Conservation (phyloP, 2,888 invertebrate genomes). For the Brachyopa scutellaris region DNA sequence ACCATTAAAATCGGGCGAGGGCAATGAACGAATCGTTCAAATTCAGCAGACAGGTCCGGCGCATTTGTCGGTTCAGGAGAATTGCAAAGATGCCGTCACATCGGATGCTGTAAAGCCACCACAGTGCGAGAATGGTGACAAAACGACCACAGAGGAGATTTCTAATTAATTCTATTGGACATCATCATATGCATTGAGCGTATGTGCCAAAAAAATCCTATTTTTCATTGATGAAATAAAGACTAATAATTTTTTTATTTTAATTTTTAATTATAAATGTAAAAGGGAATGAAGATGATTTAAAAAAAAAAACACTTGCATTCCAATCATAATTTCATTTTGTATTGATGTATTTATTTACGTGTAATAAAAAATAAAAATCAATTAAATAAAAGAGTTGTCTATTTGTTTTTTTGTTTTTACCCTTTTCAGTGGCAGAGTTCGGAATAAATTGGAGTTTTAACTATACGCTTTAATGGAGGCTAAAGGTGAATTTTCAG, state of each 20-base stretch:
- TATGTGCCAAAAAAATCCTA: conserved; percentile 66
- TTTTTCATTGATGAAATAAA: conserved; percentile 66
- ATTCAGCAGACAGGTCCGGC: conserved; percentile 87
- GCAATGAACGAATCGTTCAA: conserved; percentile 84
- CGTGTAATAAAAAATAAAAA: conserved; percentile 27
- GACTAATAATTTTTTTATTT: conserved; percentile 48
- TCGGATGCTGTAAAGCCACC: conserved; percentile 62
- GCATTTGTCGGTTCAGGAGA: conserved; percentile 52
- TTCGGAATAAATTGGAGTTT: no score
- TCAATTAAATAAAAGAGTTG: no score
- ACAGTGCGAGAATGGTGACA: conserved; percentile 63
- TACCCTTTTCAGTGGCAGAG: background rate
- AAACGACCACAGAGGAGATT: conserved; percentile 62
- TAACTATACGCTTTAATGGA: no score
- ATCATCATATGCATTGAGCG: conserved; percentile 60
- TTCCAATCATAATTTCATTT: conserved; percentile 59
- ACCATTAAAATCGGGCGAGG: conserved; percentile 76
- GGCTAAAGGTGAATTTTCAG: no score
- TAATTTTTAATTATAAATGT: conserved; percentile 47
- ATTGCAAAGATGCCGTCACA: conserved; percentile 40
- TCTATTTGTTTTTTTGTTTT: background rate
- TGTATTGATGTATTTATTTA: conserved; percentile 47
- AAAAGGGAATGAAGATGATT: no score
- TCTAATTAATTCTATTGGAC: conserved; percentile 55
- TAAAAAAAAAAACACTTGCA: no score